These are phyloP conservation scores for Heterocephalus glaber DNA, from an alignment of 2,113 vertebrate genomes.

Conservation along the genomic window DNA sequence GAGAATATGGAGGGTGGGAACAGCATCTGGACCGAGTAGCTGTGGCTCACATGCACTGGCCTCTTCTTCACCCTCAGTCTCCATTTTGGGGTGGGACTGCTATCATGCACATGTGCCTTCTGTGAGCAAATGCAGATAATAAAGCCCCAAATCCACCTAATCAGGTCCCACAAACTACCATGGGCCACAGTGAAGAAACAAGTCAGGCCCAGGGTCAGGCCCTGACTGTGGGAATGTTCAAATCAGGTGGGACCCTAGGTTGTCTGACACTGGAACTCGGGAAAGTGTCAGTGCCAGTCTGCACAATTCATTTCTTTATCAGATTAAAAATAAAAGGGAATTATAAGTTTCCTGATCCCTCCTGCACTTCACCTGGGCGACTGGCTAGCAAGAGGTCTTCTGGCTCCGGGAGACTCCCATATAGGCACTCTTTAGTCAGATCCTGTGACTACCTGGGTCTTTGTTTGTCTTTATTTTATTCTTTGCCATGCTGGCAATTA, in stretches of 20 bases:
- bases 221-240: not conserved
- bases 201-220: not conserved
- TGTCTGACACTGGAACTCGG: not conserved
- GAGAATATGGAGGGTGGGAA: too few relatives aligned
- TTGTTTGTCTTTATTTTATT: not conserved
- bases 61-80: not conserved
- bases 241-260: not conserved
- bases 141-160: too few relatives aligned
- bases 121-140: not conserved
- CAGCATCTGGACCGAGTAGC: fast-evolving
- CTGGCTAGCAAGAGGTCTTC: fast-evolving
- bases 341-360: not conserved
- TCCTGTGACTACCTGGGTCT: not conserved
- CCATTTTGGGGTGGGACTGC: not conserved
- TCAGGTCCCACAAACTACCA: not conserved
- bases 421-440: fast-evolving
- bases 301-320: not conserved
- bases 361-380: not conserved
- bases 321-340: not conserved
- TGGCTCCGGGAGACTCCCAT: fast-evolving
- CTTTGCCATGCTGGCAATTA: not conserved
- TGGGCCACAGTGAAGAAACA: not conserved
- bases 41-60: fast-evolving
- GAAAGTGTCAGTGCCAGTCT: not conserved
- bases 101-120: not conserved